Evolutionary conservation across 2,797 vertebrate species (phyloP).

Genomic region (Heterohyrax brucei): DNA sequence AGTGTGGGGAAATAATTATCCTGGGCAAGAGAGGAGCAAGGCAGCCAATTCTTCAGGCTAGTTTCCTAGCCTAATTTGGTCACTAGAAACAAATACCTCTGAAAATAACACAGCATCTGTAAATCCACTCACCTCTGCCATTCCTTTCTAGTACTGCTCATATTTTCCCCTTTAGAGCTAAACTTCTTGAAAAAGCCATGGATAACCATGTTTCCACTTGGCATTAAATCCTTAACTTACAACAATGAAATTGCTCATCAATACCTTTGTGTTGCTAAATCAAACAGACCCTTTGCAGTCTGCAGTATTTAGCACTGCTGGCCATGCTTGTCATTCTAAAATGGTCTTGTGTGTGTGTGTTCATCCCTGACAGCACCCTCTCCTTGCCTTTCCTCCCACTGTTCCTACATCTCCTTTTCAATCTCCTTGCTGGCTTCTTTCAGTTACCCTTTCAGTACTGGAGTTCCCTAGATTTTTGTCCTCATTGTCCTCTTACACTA

Average conservation of each 20-base stretch:
- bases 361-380: background rate
- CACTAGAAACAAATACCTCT: background rate
- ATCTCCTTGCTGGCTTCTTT: background rate
- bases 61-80: background rate
- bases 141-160: background rate
- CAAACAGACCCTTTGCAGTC: slow-evolving; percentile 2
- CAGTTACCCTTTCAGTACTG: background rate
- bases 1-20: background rate
- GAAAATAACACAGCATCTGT: background rate
- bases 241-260: background rate
- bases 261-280: background rate
- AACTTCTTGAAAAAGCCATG: background rate
- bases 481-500: slow-evolving; percentile 46
- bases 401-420: background rate
- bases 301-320: background rate
- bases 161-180: background rate
- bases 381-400: background rate
- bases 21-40: background rate
- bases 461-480: background rate
- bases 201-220: background rate
- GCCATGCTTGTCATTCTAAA: background rate
- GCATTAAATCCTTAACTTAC: background rate
- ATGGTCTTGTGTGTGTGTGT: background rate
- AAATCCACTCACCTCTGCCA: background rate
- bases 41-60: background rate